Percentiles rank a stretch among this genome's conserved stretches.
These are phyloP conservation scores for Clistopyga incitator DNA, from an alignment of 2,888 invertebrate genomes.

Conservation along the genomic window DNA sequence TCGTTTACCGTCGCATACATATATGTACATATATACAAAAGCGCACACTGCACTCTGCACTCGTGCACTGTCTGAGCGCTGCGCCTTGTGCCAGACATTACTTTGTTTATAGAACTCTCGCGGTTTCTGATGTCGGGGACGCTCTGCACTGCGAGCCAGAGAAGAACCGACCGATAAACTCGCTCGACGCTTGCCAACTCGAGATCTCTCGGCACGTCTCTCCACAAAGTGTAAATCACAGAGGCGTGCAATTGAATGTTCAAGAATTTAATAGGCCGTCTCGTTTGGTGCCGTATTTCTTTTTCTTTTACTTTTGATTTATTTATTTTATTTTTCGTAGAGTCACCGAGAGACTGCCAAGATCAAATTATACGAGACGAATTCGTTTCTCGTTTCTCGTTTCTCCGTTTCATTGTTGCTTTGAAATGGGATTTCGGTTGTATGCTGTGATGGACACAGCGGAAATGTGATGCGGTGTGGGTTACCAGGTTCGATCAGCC, in stretches of 20 bases:
- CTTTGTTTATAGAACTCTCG: conserved; percentile 47
- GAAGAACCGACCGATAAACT: conserved; percentile 15
- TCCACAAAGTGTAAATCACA: conserved; percentile 26
- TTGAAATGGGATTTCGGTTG: background rate
- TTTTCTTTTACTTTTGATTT: background rate
- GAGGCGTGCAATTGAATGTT: conserved; percentile 37
- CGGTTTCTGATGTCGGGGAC: conserved; percentile 24
- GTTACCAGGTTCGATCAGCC: conserved; percentile 3
- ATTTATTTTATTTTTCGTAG: background rate
- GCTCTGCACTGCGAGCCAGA: conserved; percentile 1
- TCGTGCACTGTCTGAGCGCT: conserved; percentile 9
- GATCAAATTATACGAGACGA: conserved; percentile 16
- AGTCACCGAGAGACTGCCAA: background rate
- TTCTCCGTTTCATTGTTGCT: conserved; percentile 8
- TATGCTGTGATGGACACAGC: background rate
- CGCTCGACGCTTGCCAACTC: conserved; percentile 38
- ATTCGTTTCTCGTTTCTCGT: conserved; percentile 9
- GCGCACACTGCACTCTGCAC: conserved; percentile 14
- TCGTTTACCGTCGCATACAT: conserved; percentile 59
- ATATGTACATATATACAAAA: conserved; percentile 10
- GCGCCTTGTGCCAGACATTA: conserved; percentile 27
- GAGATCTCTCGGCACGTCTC: conserved; percentile 11
- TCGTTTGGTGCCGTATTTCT: conserved; percentile 12
- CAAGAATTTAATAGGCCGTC: conserved; percentile 33
- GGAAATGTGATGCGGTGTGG: background rate